Evolutionary conservation across 2,797 vertebrate species (phyloP).

Genomic region (Danio choprae): DNA sequence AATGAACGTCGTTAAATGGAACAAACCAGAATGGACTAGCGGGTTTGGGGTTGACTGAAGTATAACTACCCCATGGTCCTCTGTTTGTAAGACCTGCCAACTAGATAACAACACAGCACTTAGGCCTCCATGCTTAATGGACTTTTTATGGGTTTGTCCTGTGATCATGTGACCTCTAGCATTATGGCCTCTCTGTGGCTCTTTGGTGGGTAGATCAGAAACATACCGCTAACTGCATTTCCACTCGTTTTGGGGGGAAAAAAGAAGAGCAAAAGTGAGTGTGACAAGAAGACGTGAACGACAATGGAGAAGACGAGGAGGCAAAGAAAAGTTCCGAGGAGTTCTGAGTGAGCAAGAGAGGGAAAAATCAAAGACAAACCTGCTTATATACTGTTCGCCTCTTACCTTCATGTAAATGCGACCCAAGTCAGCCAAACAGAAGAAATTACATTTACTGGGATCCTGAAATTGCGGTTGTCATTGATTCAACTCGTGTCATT

Average conservation of each 20-base stretch:
- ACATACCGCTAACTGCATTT: slow-evolving; percentile 77
- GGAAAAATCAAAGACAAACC: not conserved
- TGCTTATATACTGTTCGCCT: too few relatives aligned
- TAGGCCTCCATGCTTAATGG: slow-evolving; percentile 96
- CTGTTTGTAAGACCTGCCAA: slow-evolving; percentile 95
- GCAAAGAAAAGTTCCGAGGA: not conserved
- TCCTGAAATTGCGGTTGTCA: not conserved
- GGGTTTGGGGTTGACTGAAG: slow-evolving; percentile 34
- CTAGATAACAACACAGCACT: slow-evolving; percentile 93
- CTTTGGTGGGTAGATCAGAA: slow-evolving; percentile 87
- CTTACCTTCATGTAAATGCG: not conserved
- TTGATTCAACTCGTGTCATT: not conserved
- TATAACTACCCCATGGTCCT: slow-evolving; percentile 82
- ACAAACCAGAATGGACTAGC: slow-evolving; percentile 18
- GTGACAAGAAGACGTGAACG: slow-evolving; percentile 29
- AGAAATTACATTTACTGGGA: not conserved
- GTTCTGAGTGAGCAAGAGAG: too few relatives aligned
- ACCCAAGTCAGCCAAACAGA: not conserved
- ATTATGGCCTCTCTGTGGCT: slow-evolving; percentile 76
- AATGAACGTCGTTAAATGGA: not conserved
- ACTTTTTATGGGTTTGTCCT: slow-evolving; percentile 95
- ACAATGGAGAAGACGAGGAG: not conserved
- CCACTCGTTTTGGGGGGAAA: slow-evolving; percentile 40
- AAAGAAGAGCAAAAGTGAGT: slow-evolving; percentile 36
- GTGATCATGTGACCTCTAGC: slow-evolving; percentile 90